A percentile compares a stretch with the other conserved stretches of the same genome.
phyloP scores from a whole-genome alignment of 2,113 vertebrate species.

The Corynorhinus townsendii region DNA sequence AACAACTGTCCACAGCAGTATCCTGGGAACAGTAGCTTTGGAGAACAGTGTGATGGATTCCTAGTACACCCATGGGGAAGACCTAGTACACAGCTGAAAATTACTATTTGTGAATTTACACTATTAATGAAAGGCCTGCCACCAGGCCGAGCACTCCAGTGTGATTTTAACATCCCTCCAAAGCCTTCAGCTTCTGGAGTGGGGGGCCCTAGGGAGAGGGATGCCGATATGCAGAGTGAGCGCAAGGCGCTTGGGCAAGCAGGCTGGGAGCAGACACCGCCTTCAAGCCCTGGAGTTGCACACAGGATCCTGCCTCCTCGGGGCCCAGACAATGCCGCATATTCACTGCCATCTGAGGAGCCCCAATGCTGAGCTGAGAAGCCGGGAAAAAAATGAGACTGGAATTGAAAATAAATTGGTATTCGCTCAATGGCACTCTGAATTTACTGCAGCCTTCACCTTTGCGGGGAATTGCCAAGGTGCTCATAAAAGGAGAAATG shows the following conservation, averaged over 20 bases:
- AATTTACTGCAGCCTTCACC: conserved; percentile 86
- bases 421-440: conserved; percentile 82
- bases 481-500: conserved; percentile 88
- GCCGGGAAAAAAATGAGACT: conserved; percentile 62
- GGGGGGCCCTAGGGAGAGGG: conserved; percentile 1
- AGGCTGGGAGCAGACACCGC: conserved; percentile 60
- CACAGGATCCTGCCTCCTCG: conserved; percentile 76
- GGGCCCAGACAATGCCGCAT: conserved; percentile 80
- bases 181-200: conserved; percentile 74
- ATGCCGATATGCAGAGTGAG: conserved; percentile 67
- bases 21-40: background rate
- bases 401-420: conserved; percentile 82
- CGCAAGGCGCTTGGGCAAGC: conserved; percentile 60
- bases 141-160: conserved; percentile 60
- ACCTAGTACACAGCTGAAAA: conserved; percentile 21
- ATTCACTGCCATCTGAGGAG: conserved; percentile 79
- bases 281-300: conserved; percentile 77
- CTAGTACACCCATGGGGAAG: background rate
- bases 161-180: conserved; percentile 75
- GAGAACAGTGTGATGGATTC: background rate
- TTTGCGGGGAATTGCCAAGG: conserved; percentile 83
- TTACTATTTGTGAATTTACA: conserved; percentile 72
- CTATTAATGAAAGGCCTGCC: conserved; percentile 74
- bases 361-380: conserved; percentile 71
- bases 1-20: background rate